phyloP scores from a whole-genome alignment of 2,797 vertebrate species.

The Chelonia mydas region DNA sequence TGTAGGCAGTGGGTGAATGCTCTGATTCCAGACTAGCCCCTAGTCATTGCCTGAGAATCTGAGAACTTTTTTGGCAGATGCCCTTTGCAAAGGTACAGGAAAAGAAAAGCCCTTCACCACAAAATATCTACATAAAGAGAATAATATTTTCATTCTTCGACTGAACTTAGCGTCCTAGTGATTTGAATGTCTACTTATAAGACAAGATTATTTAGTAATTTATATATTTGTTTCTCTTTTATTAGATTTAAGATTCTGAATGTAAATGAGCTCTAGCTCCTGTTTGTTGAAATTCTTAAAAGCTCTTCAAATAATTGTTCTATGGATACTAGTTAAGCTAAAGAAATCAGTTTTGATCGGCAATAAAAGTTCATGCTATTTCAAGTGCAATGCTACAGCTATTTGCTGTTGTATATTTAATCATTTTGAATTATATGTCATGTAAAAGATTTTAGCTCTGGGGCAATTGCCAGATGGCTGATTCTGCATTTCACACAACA shows the following conservation, averaged over 20 bases:
- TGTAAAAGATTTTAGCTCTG: conserved; percentile 86
- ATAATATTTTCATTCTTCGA: conserved; percentile 52
- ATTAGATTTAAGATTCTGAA: conserved; percentile 73
- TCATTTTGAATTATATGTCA: conserved; percentile 84
- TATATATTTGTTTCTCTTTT: conserved; percentile 67
- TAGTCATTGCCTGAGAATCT: conserved; percentile 63
- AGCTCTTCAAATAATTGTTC: conserved; percentile 79
- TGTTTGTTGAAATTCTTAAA: conserved; percentile 76
- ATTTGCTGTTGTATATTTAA: conserved; percentile 85
- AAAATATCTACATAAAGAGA: conserved; percentile 39
- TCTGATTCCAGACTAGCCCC: conserved; percentile 56
- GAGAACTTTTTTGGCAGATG: conserved; percentile 68
- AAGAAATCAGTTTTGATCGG: conserved; percentile 83
- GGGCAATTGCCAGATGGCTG: conserved; percentile 88
- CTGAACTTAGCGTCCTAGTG: conserved; percentile 71
- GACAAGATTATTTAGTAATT: conserved; percentile 62
- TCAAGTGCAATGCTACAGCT: conserved; percentile 82
- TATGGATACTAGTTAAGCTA: conserved; percentile 80
- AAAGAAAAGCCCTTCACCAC: conserved; percentile 65
- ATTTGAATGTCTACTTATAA: conserved; percentile 72
- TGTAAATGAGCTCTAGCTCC: conserved; percentile 71
- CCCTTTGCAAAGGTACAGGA: conserved; percentile 31
- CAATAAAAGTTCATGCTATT: conserved; percentile 83
- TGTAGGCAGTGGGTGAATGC: conserved; percentile 59
- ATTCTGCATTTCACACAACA: conserved; percentile 86